phyloP scores from a whole-genome alignment of 2,797 vertebrate genomes.

The Knipowitschia caucasica region DNA sequence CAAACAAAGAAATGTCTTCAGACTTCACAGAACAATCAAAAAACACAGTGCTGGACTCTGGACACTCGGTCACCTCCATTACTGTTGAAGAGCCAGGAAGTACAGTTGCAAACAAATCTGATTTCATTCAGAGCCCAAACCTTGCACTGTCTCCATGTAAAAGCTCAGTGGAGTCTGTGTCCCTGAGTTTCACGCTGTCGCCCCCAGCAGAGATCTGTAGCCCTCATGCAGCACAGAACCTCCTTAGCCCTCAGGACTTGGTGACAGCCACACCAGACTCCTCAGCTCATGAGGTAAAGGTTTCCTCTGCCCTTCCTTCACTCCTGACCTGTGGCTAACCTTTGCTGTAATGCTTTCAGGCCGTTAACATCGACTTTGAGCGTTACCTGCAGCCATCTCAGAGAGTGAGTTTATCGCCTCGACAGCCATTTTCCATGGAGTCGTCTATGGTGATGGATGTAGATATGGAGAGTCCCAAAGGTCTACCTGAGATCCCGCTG shows the following conservation, averaged over 20 bases:
- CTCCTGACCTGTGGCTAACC: not conserved
- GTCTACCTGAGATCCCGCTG: constrained; percentile 24
- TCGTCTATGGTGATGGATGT: constrained; percentile 56
- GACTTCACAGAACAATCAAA: constrained; percentile 11
- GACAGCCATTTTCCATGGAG: constrained; percentile 29
- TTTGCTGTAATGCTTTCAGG: constrained; percentile 39
- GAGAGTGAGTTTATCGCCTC: constrained; percentile 57
- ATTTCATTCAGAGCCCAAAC: not conserved
- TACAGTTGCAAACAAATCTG: not conserved
- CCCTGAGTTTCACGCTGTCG: constrained; percentile 49
- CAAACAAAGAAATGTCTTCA: constrained; percentile 24
- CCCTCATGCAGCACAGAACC: constrained; percentile 17
- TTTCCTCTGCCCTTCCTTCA: not conserved
- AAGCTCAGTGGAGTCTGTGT: constrained; percentile 7
- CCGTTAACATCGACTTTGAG: constrained; percentile 70
- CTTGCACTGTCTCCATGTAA: constrained; percentile 13
- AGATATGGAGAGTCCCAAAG: constrained; percentile 72
- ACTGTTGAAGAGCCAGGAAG: constrained; percentile 6
- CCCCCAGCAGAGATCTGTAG: constrained; percentile 27
- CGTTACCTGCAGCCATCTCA: constrained; percentile 69
- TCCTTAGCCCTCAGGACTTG: constrained; percentile 18
- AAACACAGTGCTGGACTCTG: constrained; percentile 3
- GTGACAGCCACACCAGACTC: constrained; percentile 40
- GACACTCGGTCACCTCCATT: constrained; percentile 2
- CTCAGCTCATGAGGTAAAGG: constrained; percentile 58